phyloP scores from a whole-genome alignment of 2,113 vertebrate genomes.

The Cichladusa arquata region DNA sequence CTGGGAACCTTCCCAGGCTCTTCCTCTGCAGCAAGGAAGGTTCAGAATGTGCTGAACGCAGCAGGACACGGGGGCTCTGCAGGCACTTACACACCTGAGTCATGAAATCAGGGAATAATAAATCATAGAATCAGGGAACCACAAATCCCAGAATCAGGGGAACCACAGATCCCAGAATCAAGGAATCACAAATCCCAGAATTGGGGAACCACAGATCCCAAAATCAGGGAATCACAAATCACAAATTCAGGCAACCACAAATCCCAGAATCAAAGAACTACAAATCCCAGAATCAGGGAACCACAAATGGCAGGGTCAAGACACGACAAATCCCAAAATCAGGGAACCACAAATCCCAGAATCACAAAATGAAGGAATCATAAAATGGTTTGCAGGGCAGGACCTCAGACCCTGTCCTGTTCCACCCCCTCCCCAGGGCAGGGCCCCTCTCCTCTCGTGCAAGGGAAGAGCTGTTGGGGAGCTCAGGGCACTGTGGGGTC shows the following conservation, averaged over 20 bases:
- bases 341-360: accelerated
- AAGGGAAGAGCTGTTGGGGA: accelerated
- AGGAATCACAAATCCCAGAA: neutral
- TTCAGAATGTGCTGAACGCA: accelerated
- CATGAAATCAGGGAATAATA: neutral
- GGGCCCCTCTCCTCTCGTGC: neutral
- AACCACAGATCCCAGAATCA: too few relatives aligned
- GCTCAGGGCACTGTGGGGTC: neutral
- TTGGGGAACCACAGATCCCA: accelerated
- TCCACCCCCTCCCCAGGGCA: neutral
- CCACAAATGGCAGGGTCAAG: too few relatives aligned
- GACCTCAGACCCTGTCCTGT: accelerated
- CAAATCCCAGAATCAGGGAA: neutral
- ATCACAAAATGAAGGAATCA: neutral
- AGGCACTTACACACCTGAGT: neutral
- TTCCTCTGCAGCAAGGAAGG: neutral
- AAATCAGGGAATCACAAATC: too few relatives aligned
- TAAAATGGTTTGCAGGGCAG: neutral
- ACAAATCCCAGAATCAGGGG: neutral
- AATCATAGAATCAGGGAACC: too few relatives aligned
- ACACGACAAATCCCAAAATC: neutral
- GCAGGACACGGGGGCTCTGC: accelerated
- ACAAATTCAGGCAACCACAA: accelerated
- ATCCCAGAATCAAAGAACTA: accelerated
- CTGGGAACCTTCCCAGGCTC: neutral